phyloP scores from a whole-genome alignment of 2,797 vertebrate genomes.

The Enteromius unitaeniatus region DNA sequence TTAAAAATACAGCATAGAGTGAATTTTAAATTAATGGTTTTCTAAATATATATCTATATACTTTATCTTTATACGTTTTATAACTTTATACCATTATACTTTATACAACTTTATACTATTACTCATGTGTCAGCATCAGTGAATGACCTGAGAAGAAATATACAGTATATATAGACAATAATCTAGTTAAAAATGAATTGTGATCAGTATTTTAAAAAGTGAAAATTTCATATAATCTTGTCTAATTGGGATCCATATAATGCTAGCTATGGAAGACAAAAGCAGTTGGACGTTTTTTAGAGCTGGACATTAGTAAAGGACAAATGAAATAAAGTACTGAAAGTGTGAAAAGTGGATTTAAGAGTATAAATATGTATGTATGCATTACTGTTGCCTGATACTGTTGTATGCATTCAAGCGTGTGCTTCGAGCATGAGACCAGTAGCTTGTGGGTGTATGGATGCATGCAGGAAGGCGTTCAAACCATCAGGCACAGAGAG shows the following conservation, averaged over 20 bases:
- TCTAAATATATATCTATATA: too few relatives aligned
- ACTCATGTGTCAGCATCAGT: too few relatives aligned
- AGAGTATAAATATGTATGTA: background rate
- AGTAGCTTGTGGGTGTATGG: slow-evolving; percentile 37
- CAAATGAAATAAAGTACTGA: background rate
- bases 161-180: too few relatives aligned
- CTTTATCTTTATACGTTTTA: too few relatives aligned
- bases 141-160: too few relatives aligned
- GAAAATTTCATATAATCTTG: too few relatives aligned
- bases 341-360: background rate
- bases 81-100: too few relatives aligned
- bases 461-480: slow-evolving; percentile 27
- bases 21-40: too few relatives aligned
- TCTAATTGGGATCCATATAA: background rate
- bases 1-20: too few relatives aligned
- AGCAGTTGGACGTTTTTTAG: background rate
- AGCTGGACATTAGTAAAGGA: background rate
- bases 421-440: background rate
- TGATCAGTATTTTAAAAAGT: too few relatives aligned
- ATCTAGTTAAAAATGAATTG: too few relatives aligned
- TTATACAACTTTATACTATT: too few relatives aligned
- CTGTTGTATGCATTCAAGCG: background rate
- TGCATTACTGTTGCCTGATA: background rate
- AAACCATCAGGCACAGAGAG: slow-evolving; percentile 22
- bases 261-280: background rate